Evolutionary conservation across 2,113 vertebrate species (phyloP).

Genomic region (Picathartes gymnocephalus): DNA sequence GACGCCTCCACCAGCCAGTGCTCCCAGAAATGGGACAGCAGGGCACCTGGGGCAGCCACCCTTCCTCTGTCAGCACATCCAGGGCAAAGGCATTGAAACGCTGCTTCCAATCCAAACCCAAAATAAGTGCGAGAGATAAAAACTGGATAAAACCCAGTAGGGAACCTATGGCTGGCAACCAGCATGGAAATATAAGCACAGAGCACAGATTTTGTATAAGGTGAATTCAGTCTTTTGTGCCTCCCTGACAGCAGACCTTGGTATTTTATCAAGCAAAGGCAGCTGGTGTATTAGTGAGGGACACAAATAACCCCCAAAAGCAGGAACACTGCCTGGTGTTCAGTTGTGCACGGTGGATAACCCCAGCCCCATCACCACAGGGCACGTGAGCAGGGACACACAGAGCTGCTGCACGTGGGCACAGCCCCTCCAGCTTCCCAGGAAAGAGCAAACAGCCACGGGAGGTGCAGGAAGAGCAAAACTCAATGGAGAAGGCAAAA

Average conservation of each 20-base stretch:
- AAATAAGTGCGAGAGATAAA: not conserved
- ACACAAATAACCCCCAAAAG: not conserved
- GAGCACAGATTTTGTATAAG: not conserved
- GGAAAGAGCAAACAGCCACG: not conserved
- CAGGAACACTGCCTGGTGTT: not conserved
- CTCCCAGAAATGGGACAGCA: not conserved
- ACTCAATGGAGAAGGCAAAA: not conserved
- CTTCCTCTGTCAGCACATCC: not conserved
- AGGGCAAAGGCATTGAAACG: not conserved
- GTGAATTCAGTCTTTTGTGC: not conserved
- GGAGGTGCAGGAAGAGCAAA: not conserved
- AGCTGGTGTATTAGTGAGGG: not conserved
- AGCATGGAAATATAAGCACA: not conserved
- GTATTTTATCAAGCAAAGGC: not conserved
- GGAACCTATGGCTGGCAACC: not conserved
- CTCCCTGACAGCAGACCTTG: not conserved
- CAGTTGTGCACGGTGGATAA: not conserved
- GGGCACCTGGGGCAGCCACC: not conserved
- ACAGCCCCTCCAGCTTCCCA: not conserved
- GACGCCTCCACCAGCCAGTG: not conserved
- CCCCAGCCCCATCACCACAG: not conserved
- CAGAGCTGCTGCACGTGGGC: rapidly evolving
- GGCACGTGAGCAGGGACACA: not conserved
- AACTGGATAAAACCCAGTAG: not conserved
- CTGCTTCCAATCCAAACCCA: not conserved